Base-by-base conservation (phyloP, 2,797 vertebrate species). In the Enteromius trimaculatus region DNA sequence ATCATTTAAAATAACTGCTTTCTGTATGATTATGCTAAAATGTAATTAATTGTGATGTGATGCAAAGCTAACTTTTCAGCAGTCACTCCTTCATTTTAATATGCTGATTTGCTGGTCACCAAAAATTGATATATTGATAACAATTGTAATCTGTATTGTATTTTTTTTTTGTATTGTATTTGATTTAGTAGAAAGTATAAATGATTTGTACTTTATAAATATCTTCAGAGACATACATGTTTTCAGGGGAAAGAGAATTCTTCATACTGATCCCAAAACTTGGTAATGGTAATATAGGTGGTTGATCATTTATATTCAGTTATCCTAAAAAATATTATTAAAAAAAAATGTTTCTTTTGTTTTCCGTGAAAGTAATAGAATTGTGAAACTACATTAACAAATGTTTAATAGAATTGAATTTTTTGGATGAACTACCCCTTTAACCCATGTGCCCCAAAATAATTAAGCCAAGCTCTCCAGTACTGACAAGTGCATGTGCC, bases 371-470 rank as follows among this genome's bases (percentile, higher is more conserved):
- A 26, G 11, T 23, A 42, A 17, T 6, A 4, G 6, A 39, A 16
- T 55, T 3, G 47, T 39, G 0, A 23, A 58, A 60, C 53, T 26
- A 42, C 21, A 3, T 42, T 17, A 11, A 34, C n/a, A 26, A 58
- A 58, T 2, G 21, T 39, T 76, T 4, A 58, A 58, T 23, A 39
- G 34, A 76, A 76, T 21, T 3, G 0, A 0, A 3, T 26, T 26
- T 47, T 44, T 44, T 3, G 23, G 16, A n/a, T 58, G 3, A 60
- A n/a, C 10, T 47, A 13, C 44, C 6, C 16, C 26, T 64, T 66
- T 66, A 49, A 79, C 44, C 62, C 21, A 1, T 34, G 62, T 79
- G 62, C 60, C 77, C 47, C 62, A 79, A 53, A 79, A 79, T 51
- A 79, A 65, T 66, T 9, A 44, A 66, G 62, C 29, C 21, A 66